These are phyloP conservation scores for Stratiomys singularior DNA, from an alignment of 2,888 invertebrate genomes.

Conservation along the genomic window DNA sequence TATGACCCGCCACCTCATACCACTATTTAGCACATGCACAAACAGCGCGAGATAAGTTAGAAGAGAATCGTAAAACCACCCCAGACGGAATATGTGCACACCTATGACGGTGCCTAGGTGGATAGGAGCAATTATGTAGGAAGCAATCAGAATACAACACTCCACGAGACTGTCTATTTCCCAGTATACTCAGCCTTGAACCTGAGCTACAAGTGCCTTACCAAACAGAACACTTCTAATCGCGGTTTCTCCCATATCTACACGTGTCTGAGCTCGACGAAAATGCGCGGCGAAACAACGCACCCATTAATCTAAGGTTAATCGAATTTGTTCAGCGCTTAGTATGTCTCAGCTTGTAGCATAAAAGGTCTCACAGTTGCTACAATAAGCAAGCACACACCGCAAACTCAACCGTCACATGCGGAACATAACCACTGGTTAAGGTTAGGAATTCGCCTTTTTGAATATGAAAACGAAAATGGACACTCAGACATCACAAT, in stretches of 20 bases:
- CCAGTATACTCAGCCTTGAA: slow-evolving; percentile 20
- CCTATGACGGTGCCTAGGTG: neutral
- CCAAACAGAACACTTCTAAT: slow-evolving; percentile 21
- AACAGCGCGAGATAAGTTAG: no score
- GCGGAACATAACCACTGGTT: no score
- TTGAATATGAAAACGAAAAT: slow-evolving; percentile 8
- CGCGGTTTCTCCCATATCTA: slow-evolving; percentile 32
- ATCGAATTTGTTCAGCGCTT: no score
- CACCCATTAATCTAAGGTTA: slow-evolving; percentile 9
- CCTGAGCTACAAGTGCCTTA: slow-evolving; percentile 26
- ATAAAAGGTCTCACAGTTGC: neutral
- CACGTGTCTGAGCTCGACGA: slow-evolving; percentile 29
- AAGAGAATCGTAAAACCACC: neutral
- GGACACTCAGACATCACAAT: neutral
- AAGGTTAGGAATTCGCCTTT: no score
- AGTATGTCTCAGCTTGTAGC: neutral
- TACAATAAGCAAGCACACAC: neutral
- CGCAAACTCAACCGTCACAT: neutral
- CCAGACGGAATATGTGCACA: neutral
- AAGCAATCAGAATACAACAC: neutral
- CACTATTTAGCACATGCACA: no score
- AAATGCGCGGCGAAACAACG: neutral
- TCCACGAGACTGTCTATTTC: neutral
- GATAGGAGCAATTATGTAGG: neutral
- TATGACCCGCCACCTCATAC: no score